These are phyloP conservation scores for Ophiodon elongatus DNA, from an alignment of 2,113 vertebrate species.

Conservation along the genomic window DNA sequence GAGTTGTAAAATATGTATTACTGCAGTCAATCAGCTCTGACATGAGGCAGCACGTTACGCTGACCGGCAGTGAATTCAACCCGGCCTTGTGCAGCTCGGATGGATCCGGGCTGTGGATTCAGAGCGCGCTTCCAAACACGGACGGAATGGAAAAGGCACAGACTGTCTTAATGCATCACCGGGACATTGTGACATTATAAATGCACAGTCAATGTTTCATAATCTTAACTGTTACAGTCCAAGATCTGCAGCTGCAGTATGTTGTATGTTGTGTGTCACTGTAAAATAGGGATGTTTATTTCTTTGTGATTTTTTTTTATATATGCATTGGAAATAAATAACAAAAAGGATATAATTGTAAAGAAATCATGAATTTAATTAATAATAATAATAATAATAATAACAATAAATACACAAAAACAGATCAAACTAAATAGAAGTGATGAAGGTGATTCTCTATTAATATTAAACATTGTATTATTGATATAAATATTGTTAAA, in stretches of 20 bases:
- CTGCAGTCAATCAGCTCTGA: constrained; percentile 11
- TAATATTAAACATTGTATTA: no score
- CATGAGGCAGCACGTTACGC: neutral
- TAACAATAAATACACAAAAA: no score
- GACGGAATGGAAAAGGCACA: neutral
- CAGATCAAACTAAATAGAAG: no score
- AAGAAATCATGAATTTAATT: neutral
- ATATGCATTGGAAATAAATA: neutral
- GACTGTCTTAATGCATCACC: neutral
- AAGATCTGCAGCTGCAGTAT: neutral
- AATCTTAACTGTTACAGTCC: neutral
- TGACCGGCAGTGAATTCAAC: neutral
- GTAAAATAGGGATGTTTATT: neutral
- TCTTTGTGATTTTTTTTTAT: no score
- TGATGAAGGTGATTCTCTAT: no score
- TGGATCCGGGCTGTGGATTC: neutral
- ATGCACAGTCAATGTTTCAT: neutral
- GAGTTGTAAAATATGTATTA: constrained; percentile 2
- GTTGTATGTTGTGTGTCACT: neutral
- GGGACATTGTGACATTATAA: neutral
- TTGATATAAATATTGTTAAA: no score
- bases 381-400: no score
- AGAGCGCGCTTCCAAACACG: neutral
- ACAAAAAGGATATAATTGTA: neutral
- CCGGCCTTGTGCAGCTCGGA: neutral